Evolutionary conservation across 2,888 invertebrate species (phyloP).

Genomic region (Luperina testacea): DNA sequence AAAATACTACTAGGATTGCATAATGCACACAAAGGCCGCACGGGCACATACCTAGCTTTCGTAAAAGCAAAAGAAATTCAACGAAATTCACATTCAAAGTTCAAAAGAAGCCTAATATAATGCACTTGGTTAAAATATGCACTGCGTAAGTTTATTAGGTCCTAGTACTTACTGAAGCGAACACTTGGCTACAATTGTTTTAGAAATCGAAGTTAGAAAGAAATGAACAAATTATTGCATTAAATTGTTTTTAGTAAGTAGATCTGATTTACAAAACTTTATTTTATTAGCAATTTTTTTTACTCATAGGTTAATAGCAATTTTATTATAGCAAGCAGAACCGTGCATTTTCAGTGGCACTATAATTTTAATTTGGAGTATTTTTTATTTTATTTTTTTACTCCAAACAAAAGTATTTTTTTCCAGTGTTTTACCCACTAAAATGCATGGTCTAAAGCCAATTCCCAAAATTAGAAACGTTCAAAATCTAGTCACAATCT

Average conservation of each 20-base stretch:
- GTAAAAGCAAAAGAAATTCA: slow-evolving; percentile 38
- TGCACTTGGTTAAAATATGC: slow-evolving; percentile 62
- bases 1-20: slow-evolving; percentile 37
- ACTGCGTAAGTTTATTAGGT: slow-evolving; percentile 44
- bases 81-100: slow-evolving; percentile 60
- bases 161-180: slow-evolving; percentile 34
- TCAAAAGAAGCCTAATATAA: slow-evolving; percentile 63
- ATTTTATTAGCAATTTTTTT: background rate
- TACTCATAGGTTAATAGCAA: background rate
- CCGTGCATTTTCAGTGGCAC: background rate
- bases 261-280: background rate
- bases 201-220: background rate
- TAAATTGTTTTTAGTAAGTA: background rate
- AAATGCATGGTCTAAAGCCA: background rate
- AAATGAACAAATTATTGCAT: background rate
- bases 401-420: background rate
- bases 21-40: slow-evolving; percentile 11
- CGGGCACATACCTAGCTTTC: slow-evolving; percentile 12
- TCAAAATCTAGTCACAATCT: background rate
- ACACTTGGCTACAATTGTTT: slow-evolving; percentile 12
- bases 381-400: too few relatives aligned
- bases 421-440: background rate
- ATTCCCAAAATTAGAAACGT: too few relatives aligned
- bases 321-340: background rate
- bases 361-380: background rate